Evolutionary conservation across 2,888 invertebrate species (phyloP), one percentile per base, ranked within the genome.

Genomic region (Penaeus monodon): DNA sequence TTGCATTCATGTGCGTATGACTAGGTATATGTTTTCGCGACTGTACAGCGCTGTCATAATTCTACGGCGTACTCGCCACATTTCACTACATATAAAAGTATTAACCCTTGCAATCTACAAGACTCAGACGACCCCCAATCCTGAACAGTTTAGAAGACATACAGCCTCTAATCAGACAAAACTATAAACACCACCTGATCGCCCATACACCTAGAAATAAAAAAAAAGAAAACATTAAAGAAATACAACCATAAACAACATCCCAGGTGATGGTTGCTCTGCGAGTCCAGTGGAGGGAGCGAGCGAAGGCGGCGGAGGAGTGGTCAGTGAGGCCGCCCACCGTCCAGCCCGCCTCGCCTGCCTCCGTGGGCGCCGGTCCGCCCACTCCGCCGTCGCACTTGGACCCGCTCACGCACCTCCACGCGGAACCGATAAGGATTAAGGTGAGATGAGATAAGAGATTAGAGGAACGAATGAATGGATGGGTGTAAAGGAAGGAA

Each of bases 391-490:
- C 88, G 22, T 84, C 83, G 8, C 79, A 87, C 82, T 77, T 82
- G 29, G 66, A 86, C 79, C 81, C 89, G 64, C 86, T 81, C 57
- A 76, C 70, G 27, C 88, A 89, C 49, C 81, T 85, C 17, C 88
- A 89, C 38, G 91, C 92, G 0, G 94, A 94, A 90, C 94, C 94
- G 6, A 92, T 93, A 84, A 93, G 93, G 73, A 92, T 94, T 44
- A 93, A 93, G 91, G 92, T 90, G 6, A 85, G 79, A 44, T 44
- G 10, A 44, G 44, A 44, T 0, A 10, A 44, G 0, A 44, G 10
- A 44, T 44, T 10, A 44, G 44, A 44, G 3, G 8, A 44, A 44
- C 7, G 38, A 6, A 8, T 0, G 10, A 44, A 10, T 44, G 44
- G 10, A 44, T 44, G 44, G 6, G 7, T n/a, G n/a, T n/a, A n/a